Evolutionary conservation across 2,113 vertebrate genomes (phyloP), one percentile per base, ranked within the genome.

Genomic region (Thalassoma bifasciatum): DNA sequence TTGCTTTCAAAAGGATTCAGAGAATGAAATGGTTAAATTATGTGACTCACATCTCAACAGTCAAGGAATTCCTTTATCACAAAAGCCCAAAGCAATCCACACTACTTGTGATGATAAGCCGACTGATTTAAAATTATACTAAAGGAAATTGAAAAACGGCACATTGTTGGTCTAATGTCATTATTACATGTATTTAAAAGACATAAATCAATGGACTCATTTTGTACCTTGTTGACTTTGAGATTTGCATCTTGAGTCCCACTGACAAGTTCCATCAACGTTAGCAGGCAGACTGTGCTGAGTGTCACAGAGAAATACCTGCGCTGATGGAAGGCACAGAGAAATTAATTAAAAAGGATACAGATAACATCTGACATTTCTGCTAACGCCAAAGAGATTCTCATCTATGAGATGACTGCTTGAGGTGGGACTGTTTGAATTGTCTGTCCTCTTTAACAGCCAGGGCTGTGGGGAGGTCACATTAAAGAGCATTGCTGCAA

Each of bases 271-370:
- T 69, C 62, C 54, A 51, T 37, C 36, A 38, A 54, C 51, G 34
- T 42, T 51, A 67, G 66, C 30, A 40, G 26, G 30, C 66, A 56
- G 47, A 34, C 23, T 66, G 58, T 67, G 58, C 57, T 16, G 68
- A 80, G 58, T n/a, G 30, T 24, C 14, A 49, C 40, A 56, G 40
- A 58, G 62, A 66, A 74, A 61, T 70, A 81, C 66, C 67, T 82
- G 82, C 79, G 58, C 17, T 44, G 77, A 70, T 63, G 21, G 49
- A 66, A 68, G 68, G 49, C 56, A 14, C 30, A 61, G 71, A 72
- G 65, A 76, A 90, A 85, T 90, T 82, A 88, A 87, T 91, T 84
- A 81, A 83, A 81, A 78, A 52, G 65, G 68, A 86, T 59, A 57
- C 58, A 68, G 88, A 91, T 89, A 86, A 82, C 56, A 34, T 72